Evolutionary conservation across 2,113 vertebrate genomes (phyloP).

Genomic region (Gavialis gangeticus): DNA sequence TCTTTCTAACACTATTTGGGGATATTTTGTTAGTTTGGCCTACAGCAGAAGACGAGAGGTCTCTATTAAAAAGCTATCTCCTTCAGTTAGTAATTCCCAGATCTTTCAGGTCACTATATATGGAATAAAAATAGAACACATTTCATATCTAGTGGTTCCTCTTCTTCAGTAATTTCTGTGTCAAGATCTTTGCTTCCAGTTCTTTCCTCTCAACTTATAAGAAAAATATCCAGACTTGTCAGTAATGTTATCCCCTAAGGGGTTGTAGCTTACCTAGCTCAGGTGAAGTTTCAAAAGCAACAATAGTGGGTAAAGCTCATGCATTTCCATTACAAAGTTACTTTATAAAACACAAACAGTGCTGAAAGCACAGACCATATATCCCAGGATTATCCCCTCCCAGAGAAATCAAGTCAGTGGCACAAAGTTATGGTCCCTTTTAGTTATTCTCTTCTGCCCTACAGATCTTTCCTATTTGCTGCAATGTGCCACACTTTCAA

Average conservation of each 20-base stretch:
- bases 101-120: neutral
- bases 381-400: too few species aligned
- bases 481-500: too few species aligned
- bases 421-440: too few species aligned
- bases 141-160: neutral
- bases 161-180: neutral
- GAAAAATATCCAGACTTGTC: neutral
- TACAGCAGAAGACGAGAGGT: neutral
- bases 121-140: neutral
- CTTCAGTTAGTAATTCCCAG: neutral
- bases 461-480: too few species aligned
- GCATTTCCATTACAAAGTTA: neutral
- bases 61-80: neutral
- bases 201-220: neutral
- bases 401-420: too few species aligned
- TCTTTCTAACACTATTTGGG: neutral
- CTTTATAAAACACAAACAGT: neutral
- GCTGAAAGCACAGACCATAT: too few species aligned
- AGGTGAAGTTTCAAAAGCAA: neutral
- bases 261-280: fast-evolving
- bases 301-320: neutral
- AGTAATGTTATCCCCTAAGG: neutral
- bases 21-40: neutral
- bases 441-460: too few species aligned
- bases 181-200: neutral